Percentiles rank a stretch among this genome's conserved stretches.
These are phyloP conservation scores for Pelobates fuscus DNA, from an alignment of 2,113 vertebrate species.

Conservation along the genomic window DNA sequence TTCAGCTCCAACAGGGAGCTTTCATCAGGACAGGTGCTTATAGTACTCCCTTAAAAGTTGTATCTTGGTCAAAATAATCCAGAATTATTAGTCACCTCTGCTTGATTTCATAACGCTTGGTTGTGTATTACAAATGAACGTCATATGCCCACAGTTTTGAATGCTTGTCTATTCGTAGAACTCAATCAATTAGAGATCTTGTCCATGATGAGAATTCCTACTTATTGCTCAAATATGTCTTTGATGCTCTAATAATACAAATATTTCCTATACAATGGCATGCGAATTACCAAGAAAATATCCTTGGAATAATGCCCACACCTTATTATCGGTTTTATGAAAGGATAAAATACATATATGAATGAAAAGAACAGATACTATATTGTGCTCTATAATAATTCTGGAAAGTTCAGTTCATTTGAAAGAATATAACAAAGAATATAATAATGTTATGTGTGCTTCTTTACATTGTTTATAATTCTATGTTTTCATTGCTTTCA, in stretches of 20 bases:
- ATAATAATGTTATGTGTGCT: neutral
- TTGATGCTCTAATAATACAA: neutral
- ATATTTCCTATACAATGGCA: neutral
- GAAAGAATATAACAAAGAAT: neutral
- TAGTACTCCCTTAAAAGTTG: too few species aligned
- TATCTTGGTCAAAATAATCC: too few species aligned
- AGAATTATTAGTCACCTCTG: too few species aligned
- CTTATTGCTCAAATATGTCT: neutral
- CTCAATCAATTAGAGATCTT: too few species aligned
- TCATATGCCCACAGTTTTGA: too few species aligned
- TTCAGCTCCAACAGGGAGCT: too few species aligned
- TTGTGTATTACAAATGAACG: too few species aligned
- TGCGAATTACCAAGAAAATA: neutral
- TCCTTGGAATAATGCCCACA: neutral
- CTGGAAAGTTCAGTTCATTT: neutral
- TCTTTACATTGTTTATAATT: neutral
- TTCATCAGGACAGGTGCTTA: too few species aligned
- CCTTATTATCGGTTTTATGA: neutral
- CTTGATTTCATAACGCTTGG: too few species aligned
- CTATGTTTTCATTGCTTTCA: neutral
- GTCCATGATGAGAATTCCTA: too few species aligned
- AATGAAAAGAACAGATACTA: neutral
- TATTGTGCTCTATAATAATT: neutral
- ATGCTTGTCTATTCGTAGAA: too few species aligned
- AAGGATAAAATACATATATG: neutral